phyloP scores from a whole-genome alignment of 2,888 invertebrate genomes.

The Conomelus anceps region DNA sequence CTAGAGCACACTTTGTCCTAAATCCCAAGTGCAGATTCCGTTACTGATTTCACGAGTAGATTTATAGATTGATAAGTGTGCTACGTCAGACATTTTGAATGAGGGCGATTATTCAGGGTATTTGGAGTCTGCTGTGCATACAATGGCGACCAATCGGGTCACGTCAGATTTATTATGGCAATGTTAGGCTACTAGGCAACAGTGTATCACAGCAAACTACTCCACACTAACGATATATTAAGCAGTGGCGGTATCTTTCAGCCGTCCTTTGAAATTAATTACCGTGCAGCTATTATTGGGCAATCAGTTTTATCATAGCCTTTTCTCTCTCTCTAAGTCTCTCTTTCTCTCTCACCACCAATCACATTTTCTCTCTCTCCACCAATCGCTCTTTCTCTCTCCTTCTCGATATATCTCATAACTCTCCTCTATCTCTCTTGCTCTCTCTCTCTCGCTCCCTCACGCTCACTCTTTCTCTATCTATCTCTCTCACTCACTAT shows the following conservation, averaged over 20 bases:
- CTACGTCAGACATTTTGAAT: neutral
- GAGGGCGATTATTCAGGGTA: neutral
- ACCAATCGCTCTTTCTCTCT: neutral
- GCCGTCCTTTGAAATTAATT: neutral
- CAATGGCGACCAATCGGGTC: neutral
- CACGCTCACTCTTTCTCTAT: neutral
- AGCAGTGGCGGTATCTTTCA: neutral
- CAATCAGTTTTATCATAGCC: neutral
- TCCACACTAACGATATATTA: neutral
- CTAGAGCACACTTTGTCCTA: neutral
- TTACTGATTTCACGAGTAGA: neutral
- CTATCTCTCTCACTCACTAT: too few species aligned
- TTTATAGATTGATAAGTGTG: neutral
- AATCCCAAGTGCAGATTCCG: neutral
- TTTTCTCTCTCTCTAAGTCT: neutral
- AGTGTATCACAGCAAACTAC: neutral
- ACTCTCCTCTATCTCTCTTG: neutral
- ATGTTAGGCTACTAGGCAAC: neutral
- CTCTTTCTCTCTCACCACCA: neutral
- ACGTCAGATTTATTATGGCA: neutral
- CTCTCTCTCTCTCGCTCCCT: neutral
- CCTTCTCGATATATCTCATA: too few species aligned
- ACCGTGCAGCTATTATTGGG: neutral
- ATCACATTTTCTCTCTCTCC: neutral
- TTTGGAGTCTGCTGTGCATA: neutral